Evolutionary conservation across 2,888 invertebrate genomes (phyloP), one percentile per base, ranked within the genome.

Genomic region (Acleris sparsana): DNA sequence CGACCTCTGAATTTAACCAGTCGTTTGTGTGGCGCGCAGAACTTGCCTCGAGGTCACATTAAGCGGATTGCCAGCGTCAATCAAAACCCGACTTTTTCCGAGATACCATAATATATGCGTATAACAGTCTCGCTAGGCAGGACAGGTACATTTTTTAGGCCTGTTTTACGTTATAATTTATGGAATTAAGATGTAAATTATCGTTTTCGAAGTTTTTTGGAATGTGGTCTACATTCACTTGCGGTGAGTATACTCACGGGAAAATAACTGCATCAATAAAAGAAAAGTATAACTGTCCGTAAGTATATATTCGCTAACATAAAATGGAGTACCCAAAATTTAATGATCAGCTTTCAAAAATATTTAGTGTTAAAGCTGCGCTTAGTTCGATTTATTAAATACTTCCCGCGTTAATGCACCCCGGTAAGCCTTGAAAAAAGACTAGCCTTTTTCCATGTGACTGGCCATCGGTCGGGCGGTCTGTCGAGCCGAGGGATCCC

Each of bases 11-110:
- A 89, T 92, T 90, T 89, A 90, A 90, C 89, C 89, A 89, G 86
- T 85, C 89, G 87, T 88, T 89, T 89, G 87, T 88, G 87, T 72
- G 83, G 80, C 83, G 83, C 84, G 84, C 84, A 87, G 86, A 92
- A 92, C 88, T 91, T 91, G 87, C 89, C 86, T 85, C 83, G 86
- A 88, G 89, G 90, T 88, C 89, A 90, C 92, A 92, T 92, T 91
- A 92, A 89, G 91, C 85, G 88, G 89, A 92, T 92, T 92, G 91
- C 90, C 77, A 73, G 87, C 90, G 88, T 92, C 92, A 91, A 91
- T 92, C 92, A 92, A 89, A 91, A 85, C 85, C 82, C 80, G 85
- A 86, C 86, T 89, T 90, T 90, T 89, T 87, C 78, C 75, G 77
- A 84, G 80, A 87, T 84, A 84, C 79, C 75, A 75, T 80, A 82